Evolutionary conservation across 2,888 invertebrate genomes (phyloP).

Genomic region (Cephus spinipes): DNA sequence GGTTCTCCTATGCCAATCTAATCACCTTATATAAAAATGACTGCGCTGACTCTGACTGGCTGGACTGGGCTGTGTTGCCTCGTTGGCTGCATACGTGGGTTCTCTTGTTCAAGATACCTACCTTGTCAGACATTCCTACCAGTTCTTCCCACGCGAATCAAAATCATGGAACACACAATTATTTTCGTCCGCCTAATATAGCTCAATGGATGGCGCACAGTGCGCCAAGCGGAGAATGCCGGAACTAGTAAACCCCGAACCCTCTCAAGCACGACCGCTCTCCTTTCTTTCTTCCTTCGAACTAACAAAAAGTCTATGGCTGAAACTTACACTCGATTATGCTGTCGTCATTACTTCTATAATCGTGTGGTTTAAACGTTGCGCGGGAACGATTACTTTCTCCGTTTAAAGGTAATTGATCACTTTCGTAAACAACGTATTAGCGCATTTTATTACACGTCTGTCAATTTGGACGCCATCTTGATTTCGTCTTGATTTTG

Average conservation of each 20-base stretch:
- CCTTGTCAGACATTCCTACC: conserved; percentile 6
- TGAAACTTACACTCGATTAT: not conserved
- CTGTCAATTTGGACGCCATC: not conserved
- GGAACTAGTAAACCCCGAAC: not conserved
- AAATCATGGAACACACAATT: conserved; percentile 4
- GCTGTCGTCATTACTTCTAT: not conserved
- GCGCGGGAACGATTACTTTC: not conserved
- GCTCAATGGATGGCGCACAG: not conserved
- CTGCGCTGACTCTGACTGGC: not conserved
- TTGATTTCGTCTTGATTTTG: not conserved
- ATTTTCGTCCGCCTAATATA: not conserved
- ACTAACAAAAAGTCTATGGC: not conserved
- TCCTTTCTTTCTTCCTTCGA: not conserved
- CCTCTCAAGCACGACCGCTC: not conserved
- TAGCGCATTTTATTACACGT: no score
- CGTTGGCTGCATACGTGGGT: not conserved
- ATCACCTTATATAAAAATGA: not conserved
- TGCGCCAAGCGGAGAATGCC: not conserved
- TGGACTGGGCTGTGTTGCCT: not conserved
- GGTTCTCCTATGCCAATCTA: not conserved
- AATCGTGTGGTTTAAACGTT: not conserved
- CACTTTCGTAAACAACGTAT: not conserved
- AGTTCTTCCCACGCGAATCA: conserved; percentile 11
- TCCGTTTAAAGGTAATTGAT: not conserved
- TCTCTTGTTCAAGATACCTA: not conserved